Evolutionary conservation across 2,888 invertebrate species (phyloP), one percentile per base, ranked within the genome.

Genomic region (Drosophila merina): DNA sequence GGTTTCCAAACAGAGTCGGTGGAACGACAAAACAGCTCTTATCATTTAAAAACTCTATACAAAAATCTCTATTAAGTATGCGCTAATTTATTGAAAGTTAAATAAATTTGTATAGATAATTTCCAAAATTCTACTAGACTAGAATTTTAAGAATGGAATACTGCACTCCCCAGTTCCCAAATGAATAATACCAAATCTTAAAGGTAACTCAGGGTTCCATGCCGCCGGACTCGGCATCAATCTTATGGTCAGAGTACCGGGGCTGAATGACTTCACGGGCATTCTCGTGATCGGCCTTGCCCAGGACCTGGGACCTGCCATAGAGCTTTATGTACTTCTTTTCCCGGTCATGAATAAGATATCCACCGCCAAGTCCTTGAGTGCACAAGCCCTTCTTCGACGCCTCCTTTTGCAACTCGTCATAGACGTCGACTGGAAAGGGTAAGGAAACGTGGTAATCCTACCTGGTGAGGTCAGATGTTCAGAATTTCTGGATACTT

Each of bases 361-460:
- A 67, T 0, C 84, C 84, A 7, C 83, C 84, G 1, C 84, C 84
- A 10, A 75, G 40, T n/a, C 83, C 76, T 57, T 79, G 69, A 4
- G 76, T 72, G 49, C 87, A 87, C 12, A 84, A 38, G 8, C 71
- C 54, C 3, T 38, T 0, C 0, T 12, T 4, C 14, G 50, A 40
- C 8, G 81, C 76, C 14, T 82, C 82, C 42, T 60, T 55, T 9
- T 63, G 58, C n/a, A 84, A 12, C 0, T 52, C 25, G 28, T 84
- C 81, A 48, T 84, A 82, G 0, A 86, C 14, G 14, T 80, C 67
- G 7, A 75, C 81, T 81, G 33, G 14, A 30, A 12, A 7, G 3
- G 7, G 14, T 10, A 4, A 33, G n/a, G 33, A 33, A n/a, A 33
- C 2, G 20, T 20, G 20, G n/a, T 1, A 7, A 10, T 28, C 3